phyloP scores from a whole-genome alignment of 2,797 vertebrate species.

The Pachyuromys duprasi region DNA sequence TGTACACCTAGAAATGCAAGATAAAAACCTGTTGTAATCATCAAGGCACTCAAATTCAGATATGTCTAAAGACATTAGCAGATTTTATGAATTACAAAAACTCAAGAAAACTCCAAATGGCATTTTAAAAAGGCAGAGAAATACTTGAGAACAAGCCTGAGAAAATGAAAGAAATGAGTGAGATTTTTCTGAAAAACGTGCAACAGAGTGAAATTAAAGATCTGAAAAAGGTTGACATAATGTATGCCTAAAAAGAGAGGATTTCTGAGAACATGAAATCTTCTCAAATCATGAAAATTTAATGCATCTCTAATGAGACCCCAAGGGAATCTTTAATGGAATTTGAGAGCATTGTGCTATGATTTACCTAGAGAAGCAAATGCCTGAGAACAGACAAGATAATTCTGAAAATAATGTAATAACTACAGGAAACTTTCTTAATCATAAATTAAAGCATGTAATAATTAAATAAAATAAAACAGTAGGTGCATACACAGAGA shows the following conservation, averaged over 20 bases:
- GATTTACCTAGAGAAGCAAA: not conserved
- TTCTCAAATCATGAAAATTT: constrained; percentile 10
- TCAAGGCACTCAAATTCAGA: not conserved
- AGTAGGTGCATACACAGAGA: not conserved
- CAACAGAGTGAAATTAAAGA: not conserved
- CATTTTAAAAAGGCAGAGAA: not conserved
- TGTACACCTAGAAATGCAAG: not conserved
- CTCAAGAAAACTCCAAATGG: not conserved
- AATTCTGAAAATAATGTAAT: constrained; percentile 5
- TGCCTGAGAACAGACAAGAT: not conserved
- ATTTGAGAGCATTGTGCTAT: not conserved
- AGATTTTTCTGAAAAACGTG: not conserved
- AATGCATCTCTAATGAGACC: not conserved
- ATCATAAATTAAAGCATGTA: not conserved
- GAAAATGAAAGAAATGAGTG: not conserved
- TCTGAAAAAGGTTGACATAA: not conserved
- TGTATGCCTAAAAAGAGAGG: not conserved
- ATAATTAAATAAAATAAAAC: not conserved
- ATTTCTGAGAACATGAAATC: not conserved
- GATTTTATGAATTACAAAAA: constrained; percentile 1
- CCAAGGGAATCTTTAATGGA: not conserved
- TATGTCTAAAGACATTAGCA: not conserved
- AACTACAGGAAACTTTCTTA: not conserved
- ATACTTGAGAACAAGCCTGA: not conserved
- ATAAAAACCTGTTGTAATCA: not conserved